A percentile compares a stretch with the other conserved stretches of the same genome.
Conservation (phyloP, 2,888 invertebrate species). For the Eupelmus urozonus region DNA sequence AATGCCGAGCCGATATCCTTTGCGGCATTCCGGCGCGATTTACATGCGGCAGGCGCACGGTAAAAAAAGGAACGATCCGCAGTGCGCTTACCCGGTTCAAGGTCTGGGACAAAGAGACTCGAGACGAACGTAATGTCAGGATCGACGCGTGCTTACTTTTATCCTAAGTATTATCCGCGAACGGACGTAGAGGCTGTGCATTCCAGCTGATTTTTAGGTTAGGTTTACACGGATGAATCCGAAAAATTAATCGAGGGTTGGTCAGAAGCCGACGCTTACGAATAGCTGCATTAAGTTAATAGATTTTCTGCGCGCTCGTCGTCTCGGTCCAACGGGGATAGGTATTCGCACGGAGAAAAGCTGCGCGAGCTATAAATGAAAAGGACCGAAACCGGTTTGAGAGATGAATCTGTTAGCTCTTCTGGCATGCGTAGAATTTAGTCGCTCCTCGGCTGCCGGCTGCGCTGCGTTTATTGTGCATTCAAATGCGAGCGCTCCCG, state of each 20-base stretch:
- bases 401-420: slow-evolving; percentile 19
- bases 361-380: neutral
- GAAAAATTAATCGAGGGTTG: no score
- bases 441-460: no score
- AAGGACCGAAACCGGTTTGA: slow-evolving; percentile 26
- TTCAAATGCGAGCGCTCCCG: no score
- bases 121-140: neutral
- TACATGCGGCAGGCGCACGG: neutral
- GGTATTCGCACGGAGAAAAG: neutral
- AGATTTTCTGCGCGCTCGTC: no score
- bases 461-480: no score
- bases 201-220: no score
- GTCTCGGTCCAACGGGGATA: neutral
- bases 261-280: no score
- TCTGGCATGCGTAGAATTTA: neutral
- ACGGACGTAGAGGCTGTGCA: no score
- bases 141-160: neutral
- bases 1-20: slow-evolving; percentile 1
- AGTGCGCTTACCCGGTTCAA: slow-evolving; percentile 1
- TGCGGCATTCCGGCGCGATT: slow-evolving; percentile 17
- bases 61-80: slow-evolving; percentile 3
- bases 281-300: no score
- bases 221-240: no score
- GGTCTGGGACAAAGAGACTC: slow-evolving; percentile 3
- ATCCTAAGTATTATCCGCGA: neutral